These are phyloP conservation scores for Actinia tenebrosa DNA, from an alignment of 64 coral and sea anemone genomes.

Conservation along the genomic window DNA sequence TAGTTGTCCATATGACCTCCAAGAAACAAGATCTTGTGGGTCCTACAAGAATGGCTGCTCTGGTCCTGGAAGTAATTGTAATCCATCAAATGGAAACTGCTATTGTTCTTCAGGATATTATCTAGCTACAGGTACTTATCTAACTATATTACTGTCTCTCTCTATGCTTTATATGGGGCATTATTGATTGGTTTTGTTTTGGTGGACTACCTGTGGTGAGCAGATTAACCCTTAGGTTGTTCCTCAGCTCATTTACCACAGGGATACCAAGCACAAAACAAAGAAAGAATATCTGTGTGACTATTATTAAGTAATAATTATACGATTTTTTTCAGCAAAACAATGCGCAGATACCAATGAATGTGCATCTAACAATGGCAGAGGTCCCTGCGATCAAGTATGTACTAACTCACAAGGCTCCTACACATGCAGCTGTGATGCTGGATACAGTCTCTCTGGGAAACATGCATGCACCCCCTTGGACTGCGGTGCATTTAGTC, in stretches of 20 bases:
- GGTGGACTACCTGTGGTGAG: too few species aligned
- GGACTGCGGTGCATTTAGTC: conserved; percentile 43
- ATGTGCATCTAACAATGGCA: conserved; percentile 47
- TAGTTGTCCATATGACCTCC: background rate
- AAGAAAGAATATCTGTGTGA: too few species aligned
- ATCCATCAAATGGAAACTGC: conserved; percentile 37
- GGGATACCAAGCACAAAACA: too few species aligned
- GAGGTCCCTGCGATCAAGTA: conserved; percentile 59
- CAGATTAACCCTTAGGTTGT: too few species aligned
- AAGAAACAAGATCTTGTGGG: conserved; percentile 39
- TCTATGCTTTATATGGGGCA: too few species aligned
- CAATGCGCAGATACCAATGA: conserved; percentile 68
- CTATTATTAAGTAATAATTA: too few species aligned
- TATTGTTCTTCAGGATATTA: conserved; percentile 51
- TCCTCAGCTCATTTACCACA: background rate
- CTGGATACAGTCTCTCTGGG: conserved; percentile 28
- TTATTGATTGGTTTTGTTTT: too few species aligned
- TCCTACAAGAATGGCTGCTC: conserved; percentile 55
- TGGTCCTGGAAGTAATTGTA: conserved; percentile 27
- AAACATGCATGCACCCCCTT: conserved; percentile 25
- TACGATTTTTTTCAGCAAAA: conserved; percentile 16
- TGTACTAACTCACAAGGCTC: conserved; percentile 67
- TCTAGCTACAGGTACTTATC: conserved; percentile 23
- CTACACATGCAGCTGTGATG: conserved; percentile 49
- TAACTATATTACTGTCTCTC: too few species aligned